Conservation (phyloP, 2,888 invertebrate genomes). For the Drosophila tanythrix region DNA sequence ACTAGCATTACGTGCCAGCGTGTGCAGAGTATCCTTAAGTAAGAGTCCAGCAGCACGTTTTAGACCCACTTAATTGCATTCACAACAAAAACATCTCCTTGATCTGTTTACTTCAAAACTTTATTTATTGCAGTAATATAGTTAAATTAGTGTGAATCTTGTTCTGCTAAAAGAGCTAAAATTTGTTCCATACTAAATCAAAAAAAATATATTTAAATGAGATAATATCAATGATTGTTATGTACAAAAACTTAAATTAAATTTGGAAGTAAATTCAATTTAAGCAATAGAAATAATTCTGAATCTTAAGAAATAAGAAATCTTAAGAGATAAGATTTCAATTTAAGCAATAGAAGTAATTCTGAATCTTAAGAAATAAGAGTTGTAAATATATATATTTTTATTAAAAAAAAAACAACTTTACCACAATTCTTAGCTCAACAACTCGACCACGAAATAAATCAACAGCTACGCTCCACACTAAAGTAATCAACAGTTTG, state of each 20-base stretch:
- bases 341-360: no score
- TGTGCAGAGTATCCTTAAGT: conserved; percentile 53
- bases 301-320: not conserved
- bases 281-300: not conserved
- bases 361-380: not conserved
- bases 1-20: conserved; percentile 55
- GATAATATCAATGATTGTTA: not conserved
- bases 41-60: conserved; percentile 16
- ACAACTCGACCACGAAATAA: conserved; percentile 38
- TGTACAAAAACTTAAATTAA: not conserved
- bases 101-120: not conserved
- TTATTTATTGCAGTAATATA: conserved; percentile 25
- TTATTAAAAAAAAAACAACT: not conserved
- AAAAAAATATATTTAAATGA: not conserved
- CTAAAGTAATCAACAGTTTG: conserved; percentile 57
- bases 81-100: not conserved
- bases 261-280: not conserved
- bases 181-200: not conserved
- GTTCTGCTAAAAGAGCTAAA: not conserved
- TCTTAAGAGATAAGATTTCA: no score
- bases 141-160: not conserved
- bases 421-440: not conserved
- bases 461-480: conserved; percentile 38
- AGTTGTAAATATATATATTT: not conserved
- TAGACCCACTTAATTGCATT: conserved; percentile 26